Evolutionary conservation across 2,888 invertebrate genomes (phyloP).

Genomic region (Ormia ochracea): DNA sequence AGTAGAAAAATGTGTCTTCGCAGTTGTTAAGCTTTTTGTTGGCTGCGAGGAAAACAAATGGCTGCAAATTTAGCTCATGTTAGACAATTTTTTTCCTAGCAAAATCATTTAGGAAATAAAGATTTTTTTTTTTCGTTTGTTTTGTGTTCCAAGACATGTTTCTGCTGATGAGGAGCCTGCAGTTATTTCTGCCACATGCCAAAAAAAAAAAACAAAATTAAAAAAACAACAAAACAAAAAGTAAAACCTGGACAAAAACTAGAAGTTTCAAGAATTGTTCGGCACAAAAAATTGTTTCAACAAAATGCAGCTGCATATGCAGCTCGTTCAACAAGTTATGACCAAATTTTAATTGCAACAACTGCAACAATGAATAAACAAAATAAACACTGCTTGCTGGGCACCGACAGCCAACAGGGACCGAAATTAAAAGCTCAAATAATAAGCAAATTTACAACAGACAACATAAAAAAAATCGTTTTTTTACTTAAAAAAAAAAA

Average conservation of each 20-base stretch:
- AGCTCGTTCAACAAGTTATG: constrained; percentile 57
- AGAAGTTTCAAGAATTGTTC: constrained; percentile 33
- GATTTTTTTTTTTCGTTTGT: constrained; percentile 4
- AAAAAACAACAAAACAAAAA: neutral
- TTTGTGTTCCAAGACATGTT: neutral
- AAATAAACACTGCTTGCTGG: neutral
- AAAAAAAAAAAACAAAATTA: constrained; percentile 4
- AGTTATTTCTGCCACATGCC: constrained; percentile 55
- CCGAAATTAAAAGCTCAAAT: neutral
- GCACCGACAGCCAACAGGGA: neutral
- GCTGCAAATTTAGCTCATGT: constrained; percentile 16
- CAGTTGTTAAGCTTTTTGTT: neutral
- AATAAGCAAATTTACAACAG: neutral
- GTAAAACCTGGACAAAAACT: constrained; percentile 4
- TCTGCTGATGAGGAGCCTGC: constrained; percentile 3
- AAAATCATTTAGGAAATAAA: constrained; percentile 26
- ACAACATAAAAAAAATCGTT: neutral
- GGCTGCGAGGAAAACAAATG: neutral
- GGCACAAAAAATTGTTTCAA: neutral
- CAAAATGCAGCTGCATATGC: constrained; percentile 46
- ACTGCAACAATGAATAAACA: neutral
- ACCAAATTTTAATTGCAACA: constrained; percentile 52
- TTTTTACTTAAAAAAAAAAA: too few species aligned
- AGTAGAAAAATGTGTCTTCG: constrained; percentile 9
- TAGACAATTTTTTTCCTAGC: constrained; percentile 5